Conservation (phyloP, 2,888 invertebrate species). For the Tetranychus piercei region DNA sequence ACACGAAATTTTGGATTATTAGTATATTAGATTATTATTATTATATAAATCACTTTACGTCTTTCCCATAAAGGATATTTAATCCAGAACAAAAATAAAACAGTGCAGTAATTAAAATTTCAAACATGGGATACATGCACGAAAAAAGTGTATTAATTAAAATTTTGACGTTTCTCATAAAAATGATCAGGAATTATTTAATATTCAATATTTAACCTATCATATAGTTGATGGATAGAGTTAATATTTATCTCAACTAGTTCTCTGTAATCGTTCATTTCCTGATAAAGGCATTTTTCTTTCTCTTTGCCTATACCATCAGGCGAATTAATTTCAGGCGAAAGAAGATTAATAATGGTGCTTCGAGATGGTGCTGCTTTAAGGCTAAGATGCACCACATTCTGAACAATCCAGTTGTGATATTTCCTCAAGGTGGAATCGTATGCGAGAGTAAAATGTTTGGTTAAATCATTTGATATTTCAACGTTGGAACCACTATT, state of each 20-base stretch:
- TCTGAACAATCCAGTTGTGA: constrained; percentile 56
- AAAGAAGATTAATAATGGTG: background rate
- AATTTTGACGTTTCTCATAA: background rate
- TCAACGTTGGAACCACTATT: constrained; percentile 32
- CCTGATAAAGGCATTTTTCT: background rate
- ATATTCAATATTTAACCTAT: background rate
- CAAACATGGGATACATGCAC: too few relatives aligned
- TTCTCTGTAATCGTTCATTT: background rate
- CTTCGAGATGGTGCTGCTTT: constrained; percentile 17
- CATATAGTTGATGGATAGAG: background rate
- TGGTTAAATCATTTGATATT: constrained; percentile 42
- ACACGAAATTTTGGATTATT: too few relatives aligned
- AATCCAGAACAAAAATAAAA: too few relatives aligned
- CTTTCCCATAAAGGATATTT: too few relatives aligned
- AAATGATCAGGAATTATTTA: background rate
- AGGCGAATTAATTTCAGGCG: background rate
- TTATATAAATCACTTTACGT: too few relatives aligned
- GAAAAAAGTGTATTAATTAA: too few relatives aligned
- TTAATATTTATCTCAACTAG: background rate
- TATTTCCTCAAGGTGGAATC: constrained; percentile 49
- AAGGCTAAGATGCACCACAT: constrained; percentile 45
- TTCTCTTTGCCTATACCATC: background rate
- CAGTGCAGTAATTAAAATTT: too few relatives aligned
- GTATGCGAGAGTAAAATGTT: constrained; percentile 47
- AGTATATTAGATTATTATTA: too few relatives aligned